These are phyloP conservation scores for Hapalemur alaotrensis DNA, from an alignment of 2,797 vertebrate species.

Conservation along the genomic window DNA sequence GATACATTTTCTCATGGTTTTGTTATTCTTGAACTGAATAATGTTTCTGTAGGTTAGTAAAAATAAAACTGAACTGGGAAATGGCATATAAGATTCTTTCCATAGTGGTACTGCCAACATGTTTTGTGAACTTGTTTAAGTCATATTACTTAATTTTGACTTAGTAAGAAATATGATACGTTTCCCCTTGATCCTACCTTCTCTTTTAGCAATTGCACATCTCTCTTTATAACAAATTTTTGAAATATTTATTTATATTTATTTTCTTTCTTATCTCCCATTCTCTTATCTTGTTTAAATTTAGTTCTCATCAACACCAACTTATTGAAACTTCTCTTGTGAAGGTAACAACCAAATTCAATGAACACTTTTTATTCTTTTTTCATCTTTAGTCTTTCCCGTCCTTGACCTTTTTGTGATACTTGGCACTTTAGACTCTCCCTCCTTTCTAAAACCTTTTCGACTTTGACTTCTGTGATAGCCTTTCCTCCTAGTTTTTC, in stretches of 20 bases:
- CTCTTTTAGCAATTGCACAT: neutral
- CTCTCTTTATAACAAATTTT: neutral
- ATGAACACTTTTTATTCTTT: neutral
- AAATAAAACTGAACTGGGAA: neutral
- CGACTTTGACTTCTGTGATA: neutral
- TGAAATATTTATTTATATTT: neutral
- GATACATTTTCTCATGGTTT: neutral
- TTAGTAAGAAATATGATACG: neutral
- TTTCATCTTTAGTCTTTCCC: neutral
- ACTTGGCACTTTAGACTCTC: neutral
- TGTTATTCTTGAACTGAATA: neutral
- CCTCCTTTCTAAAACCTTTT: neutral
- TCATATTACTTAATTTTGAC: neutral
- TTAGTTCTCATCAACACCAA: neutral
- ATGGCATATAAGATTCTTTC: neutral
- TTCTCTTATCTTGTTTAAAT: neutral
- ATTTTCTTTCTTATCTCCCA: neutral
- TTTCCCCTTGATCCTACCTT: neutral
- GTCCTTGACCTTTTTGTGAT: neutral
- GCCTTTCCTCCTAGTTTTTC: neutral
- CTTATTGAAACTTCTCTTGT: neutral
- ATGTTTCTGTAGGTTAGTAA: neutral
- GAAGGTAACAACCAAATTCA: neutral
- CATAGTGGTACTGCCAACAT: neutral
- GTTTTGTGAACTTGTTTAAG: neutral